Conservation (phyloP, 1,140 invertebrate species). For the Brachionus rubens region DNA sequence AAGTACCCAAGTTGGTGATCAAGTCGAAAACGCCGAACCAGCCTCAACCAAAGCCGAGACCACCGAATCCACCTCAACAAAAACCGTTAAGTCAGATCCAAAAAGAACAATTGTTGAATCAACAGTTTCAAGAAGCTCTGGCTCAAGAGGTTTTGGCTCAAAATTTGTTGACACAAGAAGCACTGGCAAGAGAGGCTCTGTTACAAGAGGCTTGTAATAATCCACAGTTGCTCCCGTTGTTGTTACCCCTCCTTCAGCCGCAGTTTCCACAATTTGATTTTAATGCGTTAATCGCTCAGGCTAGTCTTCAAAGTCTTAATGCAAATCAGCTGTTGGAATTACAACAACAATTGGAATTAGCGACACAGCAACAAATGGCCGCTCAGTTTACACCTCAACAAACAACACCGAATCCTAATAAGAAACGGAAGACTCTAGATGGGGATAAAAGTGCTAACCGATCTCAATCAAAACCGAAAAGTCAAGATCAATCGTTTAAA, state of each 20-base stretch:
- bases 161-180: too few species aligned
- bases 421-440: slow-evolving; percentile 11
- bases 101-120: neutral
- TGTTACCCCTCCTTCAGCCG: neutral
- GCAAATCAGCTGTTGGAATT: slow-evolving; percentile 5
- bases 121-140: slow-evolving; percentile 11
- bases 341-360: too few species aligned
- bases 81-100: neutral
- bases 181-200: neutral
- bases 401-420: neutral
- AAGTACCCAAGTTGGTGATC: neutral
- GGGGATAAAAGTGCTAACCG: neutral
- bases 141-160: too few species aligned
- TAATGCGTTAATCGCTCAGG: neutral
- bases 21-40: neutral
- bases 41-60: neutral
- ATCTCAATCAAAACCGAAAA: neutral
- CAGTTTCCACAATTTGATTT: slow-evolving; percentile 9
- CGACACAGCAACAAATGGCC: slow-evolving; percentile 3
- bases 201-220: slow-evolving; percentile 13
- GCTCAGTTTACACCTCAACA: neutral
- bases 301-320: slow-evolving; percentile 1
- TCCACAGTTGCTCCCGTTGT: neutral
- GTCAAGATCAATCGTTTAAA: slow-evolving; percentile 8
- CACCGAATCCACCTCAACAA: neutral